Evolutionary conservation across 2,113 vertebrate species (phyloP).

Genomic region (Drymodes brunneopygia): DNA sequence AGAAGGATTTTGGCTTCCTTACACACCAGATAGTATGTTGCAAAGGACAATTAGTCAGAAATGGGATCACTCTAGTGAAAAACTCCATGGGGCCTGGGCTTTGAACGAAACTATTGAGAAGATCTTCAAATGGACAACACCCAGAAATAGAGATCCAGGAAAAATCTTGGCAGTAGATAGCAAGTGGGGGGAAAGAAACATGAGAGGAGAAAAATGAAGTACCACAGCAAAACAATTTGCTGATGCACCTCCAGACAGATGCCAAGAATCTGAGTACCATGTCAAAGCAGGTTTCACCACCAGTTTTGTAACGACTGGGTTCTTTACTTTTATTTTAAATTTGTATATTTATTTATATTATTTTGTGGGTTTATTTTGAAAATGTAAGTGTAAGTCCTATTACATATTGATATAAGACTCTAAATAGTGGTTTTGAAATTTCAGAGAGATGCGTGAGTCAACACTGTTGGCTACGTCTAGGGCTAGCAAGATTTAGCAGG

Average conservation of each 20-base stretch:
- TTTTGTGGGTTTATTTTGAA: neutral
- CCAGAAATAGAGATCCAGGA: neutral
- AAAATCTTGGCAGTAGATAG: neutral
- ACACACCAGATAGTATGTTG: neutral
- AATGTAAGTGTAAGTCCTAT: neutral
- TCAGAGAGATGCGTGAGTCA: neutral
- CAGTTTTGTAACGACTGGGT: rapidly evolving
- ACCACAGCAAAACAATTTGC: neutral
- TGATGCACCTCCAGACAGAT: neutral
- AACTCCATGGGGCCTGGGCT: neutral
- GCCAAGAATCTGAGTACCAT: neutral
- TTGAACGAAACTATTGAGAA: neutral
- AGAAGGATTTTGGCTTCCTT: neutral
- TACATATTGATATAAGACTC: neutral
- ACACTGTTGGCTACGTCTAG: neutral
- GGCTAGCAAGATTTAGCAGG: neutral
- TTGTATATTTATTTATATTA: neutral
- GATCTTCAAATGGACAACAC: neutral
- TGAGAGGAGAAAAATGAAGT: neutral
- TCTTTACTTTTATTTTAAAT: neutral
- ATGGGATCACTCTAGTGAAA: neutral
- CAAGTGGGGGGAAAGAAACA: rapidly evolving
- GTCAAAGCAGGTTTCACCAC: neutral
- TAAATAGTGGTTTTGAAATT: neutral
- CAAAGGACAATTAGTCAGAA: neutral